Evolutionary conservation across 2,797 vertebrate species (phyloP), one percentile per base, ranked within the genome.

Genomic region (Cichlasoma orientale): DNA sequence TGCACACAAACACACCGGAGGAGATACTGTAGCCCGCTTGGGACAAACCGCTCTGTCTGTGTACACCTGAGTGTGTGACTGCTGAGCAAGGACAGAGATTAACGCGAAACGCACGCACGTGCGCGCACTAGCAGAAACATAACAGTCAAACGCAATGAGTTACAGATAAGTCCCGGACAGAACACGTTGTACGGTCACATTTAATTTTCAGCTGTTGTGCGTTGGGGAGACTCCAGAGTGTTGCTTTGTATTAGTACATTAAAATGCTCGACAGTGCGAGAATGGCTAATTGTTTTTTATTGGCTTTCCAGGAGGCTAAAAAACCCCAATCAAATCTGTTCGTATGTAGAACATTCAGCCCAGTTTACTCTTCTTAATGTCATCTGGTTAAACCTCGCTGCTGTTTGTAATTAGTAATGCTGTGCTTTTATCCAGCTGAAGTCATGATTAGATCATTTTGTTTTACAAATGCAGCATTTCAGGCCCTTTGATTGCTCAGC

Each of bases 1-100:
- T 75, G 36, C 75, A 50, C 75, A 80, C 80, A 75, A 85, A 83
- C 87, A 84, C 74, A 75, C 78, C 13, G 38, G 36, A 75, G 68
- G 75, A 82, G 82, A 68, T 93, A 93, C 93, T 88, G 93, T 93
- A 92, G 92, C 85, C 83, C 88, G 59, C 86, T 25, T 52, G 92
- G 93, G 90, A 91, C 81, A 74, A 50, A 71, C 73, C 10, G 56
- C 58, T 68, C 11, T 33, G 27, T 73, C 78, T 90, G 79, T 56
- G 72, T 78, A 77, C 72, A 83, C 78, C 72, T 54, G 82, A 25
- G 84, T 84, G 83, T 93, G 94, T 95, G 93, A 93, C 90, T 54
- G 72, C 57, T 8, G 57, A 52, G 78, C 92, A 92, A 93, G 87
- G 92, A 86, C 77, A 19, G 63, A 90, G 94, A 94, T 95, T 94